Evolutionary conservation across 2,888 invertebrate species (phyloP).

Genomic region (Drosophila ezoana): DNA sequence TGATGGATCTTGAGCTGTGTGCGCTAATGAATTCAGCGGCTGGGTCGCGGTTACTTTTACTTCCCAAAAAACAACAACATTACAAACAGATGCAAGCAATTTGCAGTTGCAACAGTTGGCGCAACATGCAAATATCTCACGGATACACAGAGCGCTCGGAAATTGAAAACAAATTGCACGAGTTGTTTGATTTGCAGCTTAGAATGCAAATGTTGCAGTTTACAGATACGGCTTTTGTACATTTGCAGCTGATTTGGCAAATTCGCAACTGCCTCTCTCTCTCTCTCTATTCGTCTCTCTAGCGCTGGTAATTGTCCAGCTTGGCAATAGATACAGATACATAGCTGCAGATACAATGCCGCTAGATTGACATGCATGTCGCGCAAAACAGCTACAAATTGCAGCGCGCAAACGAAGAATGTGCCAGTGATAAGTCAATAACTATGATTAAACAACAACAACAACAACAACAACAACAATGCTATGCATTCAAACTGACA

Average conservation of each 20-base stretch:
- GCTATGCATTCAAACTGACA: constrained; percentile 11
- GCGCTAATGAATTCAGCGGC: constrained; percentile 41
- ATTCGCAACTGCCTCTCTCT: constrained; percentile 44
- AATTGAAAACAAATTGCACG: constrained; percentile 72
- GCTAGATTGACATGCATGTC: constrained; percentile 54
- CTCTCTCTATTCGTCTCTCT: constrained; percentile 10
- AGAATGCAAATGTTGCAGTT: constrained; percentile 56
- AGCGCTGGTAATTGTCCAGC: not conserved
- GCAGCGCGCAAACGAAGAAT: constrained; percentile 55
- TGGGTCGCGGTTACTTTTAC: constrained; percentile 32
- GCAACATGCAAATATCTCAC: constrained; percentile 53
- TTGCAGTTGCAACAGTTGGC: constrained; percentile 64
- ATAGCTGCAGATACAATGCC: constrained; percentile 1
- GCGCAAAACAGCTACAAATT: constrained; percentile 62
- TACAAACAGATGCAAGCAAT: constrained; percentile 56
- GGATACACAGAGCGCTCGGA: constrained; percentile 41
- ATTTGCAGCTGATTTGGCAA: constrained; percentile 65
- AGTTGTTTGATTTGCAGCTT: constrained; percentile 60
- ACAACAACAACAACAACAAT: not conserved
- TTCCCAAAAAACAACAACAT: not conserved
- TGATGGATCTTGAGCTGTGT: constrained; percentile 29
- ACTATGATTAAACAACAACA: constrained; percentile 62
- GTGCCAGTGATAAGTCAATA: constrained; percentile 72
- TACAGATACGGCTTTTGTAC: constrained; percentile 23
- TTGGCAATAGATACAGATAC: constrained; percentile 10